Evolutionary conservation across 1,140 invertebrate species (phyloP), one percentile per base, ranked within the genome.

Genomic region (Aphidius ervi): DNA sequence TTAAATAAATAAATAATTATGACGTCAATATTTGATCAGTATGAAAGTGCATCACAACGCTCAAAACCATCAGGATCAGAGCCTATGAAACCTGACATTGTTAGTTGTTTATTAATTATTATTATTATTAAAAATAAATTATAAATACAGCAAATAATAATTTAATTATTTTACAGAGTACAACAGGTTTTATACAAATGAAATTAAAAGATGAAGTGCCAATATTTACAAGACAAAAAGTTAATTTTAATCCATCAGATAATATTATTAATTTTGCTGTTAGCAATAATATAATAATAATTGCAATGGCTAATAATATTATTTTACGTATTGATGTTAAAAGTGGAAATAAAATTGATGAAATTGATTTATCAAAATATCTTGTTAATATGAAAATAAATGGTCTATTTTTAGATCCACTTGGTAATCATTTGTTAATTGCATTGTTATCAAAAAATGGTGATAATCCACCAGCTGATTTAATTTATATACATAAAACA

Each of bases 371-470:
- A 62, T 77, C 84, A 5, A 87, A 87, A 72, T 86, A 83, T 68
- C 72, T 82, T 3, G 74, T 75, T 68, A 82, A 84, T 68, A 86
- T 83, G 81, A 86, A 84, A 75, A 77, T 88, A 46, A 84, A 82
- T 9, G 86, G 87, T 58, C 75, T 97, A 59, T 96, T 92, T 75
- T 75, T 96, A 39, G 94, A 97, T 80, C 92, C 92, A 6, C 86
- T 88, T 45, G 95, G 94, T 0, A 83, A 88, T 68, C 94, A 97
- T 79, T 77, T 94, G 3, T 79, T 97, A 6, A 82, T 97, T 58
- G 84, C 87, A 47, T 85, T 94, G 62, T 77, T 84, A 9, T 82
- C 87, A 31, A 85, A 81, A 73, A 81, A 82, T 58, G 80, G 79
- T 60, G 86, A 87, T 43, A 84, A 81, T 47, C 79, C 82, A 20